A percentile compares a stretch with the other conserved stretches of the same genome.
Evolutionary conservation across 2,113 vertebrate species (phyloP).

Genomic region (Dasyprocta punctata): DNA sequence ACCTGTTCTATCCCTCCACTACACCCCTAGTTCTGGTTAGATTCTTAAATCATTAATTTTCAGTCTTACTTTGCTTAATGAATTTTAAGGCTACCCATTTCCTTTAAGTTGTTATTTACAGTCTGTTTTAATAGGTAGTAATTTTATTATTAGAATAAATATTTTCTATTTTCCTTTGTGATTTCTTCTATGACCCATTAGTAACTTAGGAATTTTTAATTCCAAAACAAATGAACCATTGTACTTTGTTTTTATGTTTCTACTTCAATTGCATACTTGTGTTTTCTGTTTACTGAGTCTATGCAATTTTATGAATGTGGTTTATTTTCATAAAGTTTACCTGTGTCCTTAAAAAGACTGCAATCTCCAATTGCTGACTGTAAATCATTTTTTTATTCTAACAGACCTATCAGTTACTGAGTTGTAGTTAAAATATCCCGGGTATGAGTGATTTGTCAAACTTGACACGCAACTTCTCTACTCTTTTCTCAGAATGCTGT

Average conservation of each 20-base stretch:
- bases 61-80: neutral
- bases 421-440: neutral
- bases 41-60: constrained; percentile 11
- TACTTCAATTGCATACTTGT: neutral
- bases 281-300: neutral
- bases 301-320: neutral
- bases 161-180: neutral
- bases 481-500: neutral
- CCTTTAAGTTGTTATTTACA: neutral
- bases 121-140: neutral
- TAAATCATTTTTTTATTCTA: neutral
- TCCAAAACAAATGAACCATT: neutral
- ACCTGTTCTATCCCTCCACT: neutral
- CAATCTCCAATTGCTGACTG: neutral
- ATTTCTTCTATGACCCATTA: neutral
- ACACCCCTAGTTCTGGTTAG: neutral
- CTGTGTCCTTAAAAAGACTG: neutral
- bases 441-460: neutral
- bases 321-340: neutral
- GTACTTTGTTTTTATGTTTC: neutral
- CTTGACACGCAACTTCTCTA: neutral
- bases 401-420: neutral
- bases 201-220: neutral
- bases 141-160: neutral
- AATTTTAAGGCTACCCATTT: neutral